A percentile compares a stretch with the other conserved stretches of the same genome.
phyloP scores from a whole-genome alignment of 2,113 vertebrate genomes.

The Shinisaurus crocodilurus region DNA sequence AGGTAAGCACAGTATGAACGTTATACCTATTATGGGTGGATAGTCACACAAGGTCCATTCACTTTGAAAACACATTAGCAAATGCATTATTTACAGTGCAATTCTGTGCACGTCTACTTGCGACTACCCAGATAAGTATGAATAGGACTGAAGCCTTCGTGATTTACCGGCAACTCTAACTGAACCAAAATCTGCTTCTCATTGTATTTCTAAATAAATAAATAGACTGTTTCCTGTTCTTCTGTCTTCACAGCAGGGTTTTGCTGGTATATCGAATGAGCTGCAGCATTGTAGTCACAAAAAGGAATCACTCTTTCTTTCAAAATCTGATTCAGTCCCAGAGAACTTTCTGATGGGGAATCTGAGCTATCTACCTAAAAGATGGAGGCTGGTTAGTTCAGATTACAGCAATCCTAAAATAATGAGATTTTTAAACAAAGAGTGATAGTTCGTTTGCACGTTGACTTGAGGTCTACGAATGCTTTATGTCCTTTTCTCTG shows the following conservation, averaged over 20 bases:
- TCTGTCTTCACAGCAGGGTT: background rate
- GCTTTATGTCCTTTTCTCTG: background rate
- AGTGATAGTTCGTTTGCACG: background rate
- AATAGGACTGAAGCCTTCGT: background rate
- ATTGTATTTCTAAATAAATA: background rate
- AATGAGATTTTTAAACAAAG: background rate
- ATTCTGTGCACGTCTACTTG: background rate
- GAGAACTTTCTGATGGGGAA: background rate
- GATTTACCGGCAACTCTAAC: background rate
- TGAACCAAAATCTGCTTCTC: background rate
- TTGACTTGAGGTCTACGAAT: background rate
- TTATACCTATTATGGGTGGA: background rate
- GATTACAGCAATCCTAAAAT: background rate
- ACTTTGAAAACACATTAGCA: background rate
- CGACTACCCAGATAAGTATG: background rate
- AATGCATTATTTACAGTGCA: background rate
- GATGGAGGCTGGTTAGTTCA: background rate
- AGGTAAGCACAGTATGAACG: conserved; percentile 42
- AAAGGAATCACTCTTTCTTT: background rate
- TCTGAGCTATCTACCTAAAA: background rate
- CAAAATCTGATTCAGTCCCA: background rate
- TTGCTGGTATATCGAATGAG: background rate
- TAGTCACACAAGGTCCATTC: background rate
- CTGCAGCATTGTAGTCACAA: background rate
- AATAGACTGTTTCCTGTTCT: background rate